phyloP scores from a whole-genome alignment of 64 coral and sea anemone species.

The Dendrophyllia cribrosa region DNA sequence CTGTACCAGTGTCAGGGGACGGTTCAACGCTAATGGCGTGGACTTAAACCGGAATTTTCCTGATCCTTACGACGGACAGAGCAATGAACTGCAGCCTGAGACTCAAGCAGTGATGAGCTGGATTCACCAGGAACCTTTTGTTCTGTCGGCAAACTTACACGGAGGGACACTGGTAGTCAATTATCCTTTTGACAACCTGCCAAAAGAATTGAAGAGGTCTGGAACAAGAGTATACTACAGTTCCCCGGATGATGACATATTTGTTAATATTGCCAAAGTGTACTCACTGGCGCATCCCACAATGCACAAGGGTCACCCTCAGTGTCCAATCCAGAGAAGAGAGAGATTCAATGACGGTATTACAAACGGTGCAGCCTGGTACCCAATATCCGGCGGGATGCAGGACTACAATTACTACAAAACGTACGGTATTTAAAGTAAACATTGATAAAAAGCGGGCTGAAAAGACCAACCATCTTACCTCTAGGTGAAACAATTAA shows the following conservation, averaged over 20 bases:
- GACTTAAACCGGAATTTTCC: constrained; percentile 98
- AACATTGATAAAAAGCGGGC: too few species aligned
- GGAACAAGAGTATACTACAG: constrained; percentile 74
- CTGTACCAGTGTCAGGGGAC: constrained; percentile 73
- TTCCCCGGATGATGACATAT: constrained; percentile 97
- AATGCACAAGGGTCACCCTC: constrained; percentile 81
- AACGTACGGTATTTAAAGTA: constrained; percentile 61
- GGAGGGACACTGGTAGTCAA: constrained; percentile 94
- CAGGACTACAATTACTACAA: constrained; percentile 98
- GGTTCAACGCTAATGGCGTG: constrained; percentile 87
- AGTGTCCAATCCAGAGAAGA: constrained; percentile 38
- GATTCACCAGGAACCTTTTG: constrained; percentile 85
- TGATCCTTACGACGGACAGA: constrained; percentile 70
- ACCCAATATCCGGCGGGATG: constrained; percentile 95
- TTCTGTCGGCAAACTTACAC: constrained; percentile 94
- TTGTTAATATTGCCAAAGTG: constrained; percentile 72
- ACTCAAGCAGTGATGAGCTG: constrained; percentile 88
- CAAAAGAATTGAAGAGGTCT: constrained; percentile 52
- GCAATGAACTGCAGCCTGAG: constrained; percentile 73
- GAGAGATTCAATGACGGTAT: constrained; percentile 92
- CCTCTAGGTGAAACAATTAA: too few species aligned
- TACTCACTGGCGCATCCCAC: constrained; percentile 86
- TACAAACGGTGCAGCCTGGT: constrained; percentile 95
- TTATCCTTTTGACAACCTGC: constrained; percentile 96
- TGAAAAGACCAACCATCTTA: too few species aligned